Evolutionary conservation across 2,797 vertebrate genomes (phyloP).

Genomic region (Melanotaenia boesemani): DNA sequence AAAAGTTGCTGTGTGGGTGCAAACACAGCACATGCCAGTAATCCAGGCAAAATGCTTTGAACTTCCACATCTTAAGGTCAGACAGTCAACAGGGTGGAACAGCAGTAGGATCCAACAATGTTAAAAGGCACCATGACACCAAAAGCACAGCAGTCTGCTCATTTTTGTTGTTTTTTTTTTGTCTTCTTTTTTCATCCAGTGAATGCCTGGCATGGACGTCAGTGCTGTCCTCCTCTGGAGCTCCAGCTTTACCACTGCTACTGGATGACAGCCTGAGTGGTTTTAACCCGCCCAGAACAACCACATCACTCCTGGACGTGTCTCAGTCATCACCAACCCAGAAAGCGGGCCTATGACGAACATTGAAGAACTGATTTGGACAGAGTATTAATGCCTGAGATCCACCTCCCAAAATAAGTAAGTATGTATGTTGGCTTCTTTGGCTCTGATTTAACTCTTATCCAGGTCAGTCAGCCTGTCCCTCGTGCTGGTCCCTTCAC

Average conservation of each 20-base stretch:
- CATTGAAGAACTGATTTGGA: slow-evolving; percentile 32
- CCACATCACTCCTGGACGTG: slow-evolving; percentile 65
- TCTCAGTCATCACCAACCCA: slow-evolving; percentile 43
- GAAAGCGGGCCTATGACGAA: slow-evolving; percentile 38
- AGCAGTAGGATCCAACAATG: slow-evolving; percentile 23
- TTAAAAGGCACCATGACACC: slow-evolving; percentile 56
- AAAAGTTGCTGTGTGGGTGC: slow-evolving; percentile 92
- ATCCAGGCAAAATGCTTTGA: slow-evolving; percentile 97
- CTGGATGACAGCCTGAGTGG: slow-evolving; percentile 57
- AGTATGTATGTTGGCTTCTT: slow-evolving; percentile 32
- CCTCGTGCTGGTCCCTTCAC: slow-evolving; percentile 60
- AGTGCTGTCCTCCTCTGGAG: slow-evolving; percentile 30
- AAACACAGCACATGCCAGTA: slow-evolving; percentile 98
- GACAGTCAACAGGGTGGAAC: slow-evolving; percentile 52
- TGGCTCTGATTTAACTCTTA: slow-evolving; percentile 62
- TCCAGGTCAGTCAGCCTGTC: slow-evolving; percentile 79
- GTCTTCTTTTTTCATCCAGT: slow-evolving; percentile 42
- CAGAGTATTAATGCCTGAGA: slow-evolving; percentile 19
- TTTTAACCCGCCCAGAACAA: slow-evolving; percentile 68
- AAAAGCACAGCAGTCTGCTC: slow-evolving; percentile 21
- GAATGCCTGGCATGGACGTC: slow-evolving; percentile 30
- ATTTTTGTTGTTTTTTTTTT: not conserved
- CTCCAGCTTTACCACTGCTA: slow-evolving; percentile 43
- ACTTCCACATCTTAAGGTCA: slow-evolving; percentile 90
- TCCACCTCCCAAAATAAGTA: slow-evolving; percentile 50